A percentile compares a stretch with the other conserved stretches of the same genome.
phyloP scores from a whole-genome alignment of 2,888 invertebrate species.

The Dascillus cervinus region DNA sequence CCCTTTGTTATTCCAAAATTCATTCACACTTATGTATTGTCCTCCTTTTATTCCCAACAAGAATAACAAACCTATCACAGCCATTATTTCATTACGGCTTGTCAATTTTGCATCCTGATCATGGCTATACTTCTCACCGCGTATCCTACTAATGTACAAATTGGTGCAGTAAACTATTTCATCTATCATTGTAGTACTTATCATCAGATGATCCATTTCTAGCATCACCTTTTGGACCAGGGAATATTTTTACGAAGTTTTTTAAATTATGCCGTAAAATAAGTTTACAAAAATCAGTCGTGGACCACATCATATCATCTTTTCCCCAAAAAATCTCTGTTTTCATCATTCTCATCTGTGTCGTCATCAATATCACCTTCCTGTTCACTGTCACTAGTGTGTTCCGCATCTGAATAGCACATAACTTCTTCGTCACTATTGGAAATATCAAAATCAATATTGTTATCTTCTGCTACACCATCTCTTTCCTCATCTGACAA shows the following conservation, averaged over 20 bases:
- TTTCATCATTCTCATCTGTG: not conserved
- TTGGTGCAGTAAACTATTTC: not conserved
- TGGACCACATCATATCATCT: conserved; percentile 1
- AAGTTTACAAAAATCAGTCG: not conserved
- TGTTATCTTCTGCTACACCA: too few species aligned
- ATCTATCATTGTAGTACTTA: not conserved
- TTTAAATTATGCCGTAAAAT: too few species aligned
- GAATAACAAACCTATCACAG: not conserved
- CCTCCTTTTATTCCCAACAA: conserved; percentile 1
- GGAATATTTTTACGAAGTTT: too few species aligned
- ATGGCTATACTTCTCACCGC: too few species aligned
- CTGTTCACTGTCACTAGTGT: conserved; percentile 2
- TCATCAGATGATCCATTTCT: too few species aligned
- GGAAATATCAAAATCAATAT: too few species aligned
- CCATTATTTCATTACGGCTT: conserved; percentile 1
- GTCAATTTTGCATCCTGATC: too few species aligned
- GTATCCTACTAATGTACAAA: too few species aligned
- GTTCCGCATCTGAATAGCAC: too few species aligned
- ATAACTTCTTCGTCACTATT: too few species aligned
- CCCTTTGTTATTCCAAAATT: not conserved
- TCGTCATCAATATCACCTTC: not conserved
- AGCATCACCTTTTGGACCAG: too few species aligned
- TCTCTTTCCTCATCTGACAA: too few species aligned
- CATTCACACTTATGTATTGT: not conserved
- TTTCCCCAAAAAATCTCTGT: conserved; percentile 1